Base-by-base conservation (phyloP, 53 echinoderm and acorn worm species). In the Hippasteria phrygiana region DNA sequence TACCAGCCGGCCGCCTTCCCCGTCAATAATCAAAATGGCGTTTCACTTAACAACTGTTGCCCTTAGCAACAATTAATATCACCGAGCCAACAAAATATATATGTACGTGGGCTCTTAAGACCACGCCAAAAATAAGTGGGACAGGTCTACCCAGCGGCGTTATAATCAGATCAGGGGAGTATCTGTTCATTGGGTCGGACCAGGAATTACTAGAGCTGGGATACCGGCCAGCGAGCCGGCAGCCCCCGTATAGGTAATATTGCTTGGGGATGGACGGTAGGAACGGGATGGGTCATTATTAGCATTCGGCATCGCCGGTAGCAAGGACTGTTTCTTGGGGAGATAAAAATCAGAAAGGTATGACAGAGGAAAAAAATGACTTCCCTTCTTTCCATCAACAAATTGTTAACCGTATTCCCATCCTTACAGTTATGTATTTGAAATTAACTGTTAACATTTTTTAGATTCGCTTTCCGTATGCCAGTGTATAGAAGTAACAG, bases 21-120 rank as follows among this genome's bases (percentile, higher is more conserved):
- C 85, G 70, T 46, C 83, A 37, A 85, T 85, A 85, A 85, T 51
- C 75, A 85, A 85, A 85, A 85, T 85, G 85, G 85, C 85, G 71
- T 51, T 85, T 85, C 71, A 85, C 85, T 85, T 85, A 75, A 85
- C 85, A 85, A 85, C 70, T 48, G 70, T 85, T 70, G 85, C 85
- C 85, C 71, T 69, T 70, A 71, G 85, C 85, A 69, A 78, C 59
- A 78, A 78, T 54, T 85, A 70, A 85, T 85, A 70, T 71, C 85
- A 50, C 71, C 6, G 85, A 75, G 75, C 47, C 47, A 75, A 28
- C 10, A 50, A 10, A n/a, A 43, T 33, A 59, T n/a, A 59, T 8
- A 59, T 59, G 76, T 26, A 13, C 31, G 76, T 34, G 32, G 18
- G 59, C 59, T 77, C 38, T 83, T 45, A 32, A 43, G 32, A 66